Evolutionary conservation across 2,888 invertebrate species (phyloP), one percentile per base, ranked within the genome.

Genomic region (Acleris cristana): DNA sequence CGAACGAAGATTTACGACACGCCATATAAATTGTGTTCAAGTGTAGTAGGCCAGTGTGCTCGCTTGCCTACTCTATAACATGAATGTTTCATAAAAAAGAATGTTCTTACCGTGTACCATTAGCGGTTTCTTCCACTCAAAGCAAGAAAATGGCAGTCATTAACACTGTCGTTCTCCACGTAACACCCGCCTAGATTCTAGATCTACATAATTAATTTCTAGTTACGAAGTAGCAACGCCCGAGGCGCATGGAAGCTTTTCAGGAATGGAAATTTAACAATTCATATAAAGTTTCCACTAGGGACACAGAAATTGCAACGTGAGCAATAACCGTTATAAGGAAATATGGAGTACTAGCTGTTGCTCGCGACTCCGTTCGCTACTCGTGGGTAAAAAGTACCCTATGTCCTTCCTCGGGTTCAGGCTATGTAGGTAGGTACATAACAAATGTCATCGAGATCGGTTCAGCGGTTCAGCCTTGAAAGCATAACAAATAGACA

Each of bases 201-300:
- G 83, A 79, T 85, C 84, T 89, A 83, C 86, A 90, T 89, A 87
- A 89, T 90, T 90, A 90, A 90, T 90, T 88, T 90, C 89, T 89
- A 85, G 87, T 90, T 90, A 88, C 83, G 80, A 86, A 89, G 83
- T 83, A 83, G 77, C 78, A 79, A 79, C 81, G 84, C 84, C 71
- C 72, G 81, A 78, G 82, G 81, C 83, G 71, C 79, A 80, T 79
- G 82, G 82, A 81, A 82, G 84, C 85, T 83, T 84, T 86, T 81
- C 85, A 84, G 83, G 82, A 86, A 90, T 90, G 84, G 85, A 8
- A 88, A 88, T 90, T 90, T 90, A 90, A 90, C 90, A 87, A 90
- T 90, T 90, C 89, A 90, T 88, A 84, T 82, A 79, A 84, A 88
- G 85, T 87, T 88, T 79, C 80, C 81, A 82, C 86, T 79, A 79